These are phyloP conservation scores for Actias luna DNA, from an alignment of 2,888 invertebrate genomes.

Conservation along the genomic window DNA sequence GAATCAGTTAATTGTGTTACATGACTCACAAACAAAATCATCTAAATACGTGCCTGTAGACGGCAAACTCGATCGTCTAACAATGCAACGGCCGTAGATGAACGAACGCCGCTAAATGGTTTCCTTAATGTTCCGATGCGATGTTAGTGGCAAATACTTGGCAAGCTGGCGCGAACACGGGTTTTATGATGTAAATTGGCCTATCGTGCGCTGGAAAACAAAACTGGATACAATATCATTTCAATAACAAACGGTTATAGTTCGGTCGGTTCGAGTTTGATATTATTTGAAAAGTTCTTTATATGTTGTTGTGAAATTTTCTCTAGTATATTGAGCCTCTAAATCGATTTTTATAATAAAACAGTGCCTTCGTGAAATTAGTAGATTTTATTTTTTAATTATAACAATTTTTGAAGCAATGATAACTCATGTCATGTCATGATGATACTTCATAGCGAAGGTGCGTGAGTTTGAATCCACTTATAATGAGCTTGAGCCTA, in stretches of 20 bases:
- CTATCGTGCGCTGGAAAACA: not conserved
- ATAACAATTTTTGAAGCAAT: too few relatives aligned
- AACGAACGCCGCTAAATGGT: slow-evolving; percentile 20
- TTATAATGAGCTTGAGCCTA: too few relatives aligned
- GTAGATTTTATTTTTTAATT: too few relatives aligned
- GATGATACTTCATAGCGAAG: too few relatives aligned
- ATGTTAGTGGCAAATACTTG: slow-evolving; percentile 4
- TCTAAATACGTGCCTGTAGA: slow-evolving; percentile 9
- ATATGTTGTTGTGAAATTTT: not conserved
- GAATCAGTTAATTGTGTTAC: too few relatives aligned
- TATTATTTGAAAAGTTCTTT: not conserved
- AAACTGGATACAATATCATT: not conserved
- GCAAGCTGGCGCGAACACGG: not conserved
- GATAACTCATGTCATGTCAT: too few relatives aligned
- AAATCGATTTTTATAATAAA: too few relatives aligned
- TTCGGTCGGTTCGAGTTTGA: not conserved
- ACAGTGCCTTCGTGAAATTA: too few relatives aligned
- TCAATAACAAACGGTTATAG: not conserved
- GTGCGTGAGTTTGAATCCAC: too few relatives aligned
- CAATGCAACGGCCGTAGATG: slow-evolving; percentile 19
- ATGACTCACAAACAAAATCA: not conserved
- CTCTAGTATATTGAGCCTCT: too few relatives aligned
- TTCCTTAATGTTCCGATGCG: slow-evolving; percentile 17
- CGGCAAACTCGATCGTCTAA: slow-evolving; percentile 18
- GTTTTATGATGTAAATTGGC: slow-evolving; percentile 4